Conservation (phyloP, 2,113 vertebrate genomes). For the Hypocryptadius cinnamomeus region DNA sequence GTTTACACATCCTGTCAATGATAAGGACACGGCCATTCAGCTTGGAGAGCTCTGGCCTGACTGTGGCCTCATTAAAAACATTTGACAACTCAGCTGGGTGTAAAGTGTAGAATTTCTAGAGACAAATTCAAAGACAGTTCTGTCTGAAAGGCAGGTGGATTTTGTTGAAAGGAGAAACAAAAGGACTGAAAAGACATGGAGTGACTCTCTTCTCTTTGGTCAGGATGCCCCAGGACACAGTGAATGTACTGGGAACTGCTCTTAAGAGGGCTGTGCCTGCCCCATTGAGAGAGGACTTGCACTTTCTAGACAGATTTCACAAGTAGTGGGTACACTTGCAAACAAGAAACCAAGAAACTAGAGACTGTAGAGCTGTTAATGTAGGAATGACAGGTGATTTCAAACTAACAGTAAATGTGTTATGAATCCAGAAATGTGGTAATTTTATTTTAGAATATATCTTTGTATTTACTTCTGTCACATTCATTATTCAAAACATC, state of each 20-base stretch:
- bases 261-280: not conserved
- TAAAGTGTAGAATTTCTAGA: not conserved
- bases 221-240: not conserved
- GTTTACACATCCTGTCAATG: conserved; percentile 25
- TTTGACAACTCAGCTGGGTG: not conserved
- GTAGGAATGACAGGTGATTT: not conserved
- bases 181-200: not conserved
- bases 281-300: not conserved
- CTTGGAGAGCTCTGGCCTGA: not conserved
- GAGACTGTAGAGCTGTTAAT: not conserved
- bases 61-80: conserved; percentile 31
- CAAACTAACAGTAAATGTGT: not conserved
- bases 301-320: not conserved
- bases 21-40: not conserved
- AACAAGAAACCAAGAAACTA: not conserved
- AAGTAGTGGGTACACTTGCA: not conserved
- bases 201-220: not conserved
- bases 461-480: not conserved
- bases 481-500: not conserved
- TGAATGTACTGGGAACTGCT: not conserved
- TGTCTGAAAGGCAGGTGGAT: not conserved
- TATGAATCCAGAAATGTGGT: not conserved
- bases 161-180: not conserved
- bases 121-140: not conserved
- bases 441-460: not conserved